Conservation (phyloP, 2,888 invertebrate species). For the Cyclophora punctaria region DNA sequence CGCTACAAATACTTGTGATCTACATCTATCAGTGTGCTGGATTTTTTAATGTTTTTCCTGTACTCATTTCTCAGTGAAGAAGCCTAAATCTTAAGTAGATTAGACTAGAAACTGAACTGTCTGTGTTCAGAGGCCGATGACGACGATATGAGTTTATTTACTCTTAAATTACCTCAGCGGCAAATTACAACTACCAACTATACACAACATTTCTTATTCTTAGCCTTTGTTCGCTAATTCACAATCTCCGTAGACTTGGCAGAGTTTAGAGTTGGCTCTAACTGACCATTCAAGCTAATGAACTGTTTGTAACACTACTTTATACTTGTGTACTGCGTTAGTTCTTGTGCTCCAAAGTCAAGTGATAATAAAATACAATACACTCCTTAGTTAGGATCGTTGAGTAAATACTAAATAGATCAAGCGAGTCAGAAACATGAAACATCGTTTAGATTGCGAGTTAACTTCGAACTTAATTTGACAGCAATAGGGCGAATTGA, state of each 20-base stretch:
- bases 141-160: too few relatives aligned
- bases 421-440: too few relatives aligned
- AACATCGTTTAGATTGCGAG: too few relatives aligned
- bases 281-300: constrained; percentile 46
- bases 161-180: background rate
- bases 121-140: too few relatives aligned
- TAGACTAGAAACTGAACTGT: background rate
- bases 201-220: background rate
- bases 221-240: constrained; percentile 5
- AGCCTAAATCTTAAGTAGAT: background rate
- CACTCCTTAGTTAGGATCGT: too few relatives aligned
- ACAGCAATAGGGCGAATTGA: too few relatives aligned
- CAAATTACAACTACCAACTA: too few relatives aligned
- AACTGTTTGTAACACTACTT: constrained; percentile 22
- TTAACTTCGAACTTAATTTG: too few relatives aligned
- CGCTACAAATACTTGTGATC: background rate
- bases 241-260: constrained; percentile 22
- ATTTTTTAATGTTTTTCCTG: background rate
- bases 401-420: too few relatives aligned
- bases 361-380: too few relatives aligned
- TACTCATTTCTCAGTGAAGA: background rate
- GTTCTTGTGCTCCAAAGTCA: too few relatives aligned
- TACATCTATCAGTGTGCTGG: background rate
- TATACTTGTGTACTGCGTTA: too few relatives aligned
- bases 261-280: constrained; percentile 31